Evolutionary conservation across 2,113 vertebrate species (phyloP).

Genomic region (Numenius arquata): DNA sequence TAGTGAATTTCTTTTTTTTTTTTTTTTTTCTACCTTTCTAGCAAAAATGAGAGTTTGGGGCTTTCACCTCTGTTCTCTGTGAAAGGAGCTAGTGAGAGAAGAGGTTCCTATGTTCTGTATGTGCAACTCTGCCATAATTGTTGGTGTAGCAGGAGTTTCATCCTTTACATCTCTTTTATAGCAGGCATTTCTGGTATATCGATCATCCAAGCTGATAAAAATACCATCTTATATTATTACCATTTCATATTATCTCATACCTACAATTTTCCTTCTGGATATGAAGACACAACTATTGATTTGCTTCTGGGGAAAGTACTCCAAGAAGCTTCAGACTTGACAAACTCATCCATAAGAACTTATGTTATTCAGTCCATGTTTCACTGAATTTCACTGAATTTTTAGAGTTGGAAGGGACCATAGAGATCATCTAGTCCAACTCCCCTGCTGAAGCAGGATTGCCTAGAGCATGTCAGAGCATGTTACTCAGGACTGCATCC

Average conservation of each 20-base stretch:
- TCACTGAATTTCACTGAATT: too few relatives aligned
- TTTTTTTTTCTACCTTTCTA: neutral
- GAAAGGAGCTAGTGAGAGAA: neutral
- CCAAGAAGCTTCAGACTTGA: neutral
- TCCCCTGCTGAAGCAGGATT: too few relatives aligned
- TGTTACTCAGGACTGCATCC: too few relatives aligned
- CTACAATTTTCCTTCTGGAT: neutral
- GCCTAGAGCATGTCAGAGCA: too few relatives aligned
- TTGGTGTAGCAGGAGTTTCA: neutral
- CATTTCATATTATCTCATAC: neutral
- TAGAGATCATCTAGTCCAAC: too few relatives aligned
- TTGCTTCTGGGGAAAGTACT: neutral
- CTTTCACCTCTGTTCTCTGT: neutral
- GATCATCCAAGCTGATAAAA: neutral
- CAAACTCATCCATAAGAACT: neutral
- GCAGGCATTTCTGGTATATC: neutral
- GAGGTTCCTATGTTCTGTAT: neutral
- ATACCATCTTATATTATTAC: neutral
- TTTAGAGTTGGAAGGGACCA: too few relatives aligned
- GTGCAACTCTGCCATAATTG: neutral
- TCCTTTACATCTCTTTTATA: neutral
- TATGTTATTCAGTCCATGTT: fast-evolving
- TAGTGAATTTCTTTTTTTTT: neutral
- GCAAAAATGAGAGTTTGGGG: neutral
- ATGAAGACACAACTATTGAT: neutral